These are phyloP conservation scores for Nanorana parkeri DNA, from an alignment of 2,113 vertebrate species.

Conservation along the genomic window DNA sequence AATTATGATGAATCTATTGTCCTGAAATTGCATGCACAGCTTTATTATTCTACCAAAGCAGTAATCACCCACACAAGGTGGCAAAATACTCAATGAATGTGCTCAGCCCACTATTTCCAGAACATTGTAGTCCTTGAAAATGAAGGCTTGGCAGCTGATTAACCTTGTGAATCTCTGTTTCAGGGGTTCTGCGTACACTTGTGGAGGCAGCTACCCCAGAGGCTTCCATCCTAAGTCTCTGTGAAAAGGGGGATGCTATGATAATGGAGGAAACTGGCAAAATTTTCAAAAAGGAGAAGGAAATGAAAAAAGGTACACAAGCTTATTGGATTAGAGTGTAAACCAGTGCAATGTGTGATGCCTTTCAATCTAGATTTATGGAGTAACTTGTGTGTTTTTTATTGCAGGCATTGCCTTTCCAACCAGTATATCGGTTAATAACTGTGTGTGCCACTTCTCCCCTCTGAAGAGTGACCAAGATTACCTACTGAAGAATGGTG, in stretches of 20 bases:
- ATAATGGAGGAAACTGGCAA: slow-evolving; percentile 92
- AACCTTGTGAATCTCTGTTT: not conserved
- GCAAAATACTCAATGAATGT: not conserved
- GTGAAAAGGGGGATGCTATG: slow-evolving; percentile 90
- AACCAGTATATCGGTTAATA: slow-evolving; percentile 96
- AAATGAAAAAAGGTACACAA: slow-evolving; percentile 92
- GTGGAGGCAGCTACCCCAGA: slow-evolving; percentile 82
- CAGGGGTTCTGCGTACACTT: slow-evolving; percentile 86
- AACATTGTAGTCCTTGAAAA: not conserved
- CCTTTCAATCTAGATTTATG: not conserved
- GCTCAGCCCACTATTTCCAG: not conserved
- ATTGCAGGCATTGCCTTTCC: slow-evolving; percentile 92
- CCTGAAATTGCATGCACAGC: not conserved
- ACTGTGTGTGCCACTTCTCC: slow-evolving; percentile 98
- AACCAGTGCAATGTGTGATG: not conserved
- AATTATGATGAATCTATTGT: not conserved
- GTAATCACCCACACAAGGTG: not conserved
- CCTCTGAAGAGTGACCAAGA: slow-evolving; percentile 96
- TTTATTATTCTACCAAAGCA: not conserved
- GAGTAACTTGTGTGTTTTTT: not conserved
- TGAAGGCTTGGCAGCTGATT: not conserved
- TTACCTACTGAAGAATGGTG: slow-evolving; percentile 89
- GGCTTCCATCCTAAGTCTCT: slow-evolving; percentile 86
- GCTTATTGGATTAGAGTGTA: not conserved
- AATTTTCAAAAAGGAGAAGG: slow-evolving; percentile 98